These are phyloP conservation scores for Aphodius granarius DNA, from an alignment of 2,888 invertebrate species.

Conservation along the genomic window DNA sequence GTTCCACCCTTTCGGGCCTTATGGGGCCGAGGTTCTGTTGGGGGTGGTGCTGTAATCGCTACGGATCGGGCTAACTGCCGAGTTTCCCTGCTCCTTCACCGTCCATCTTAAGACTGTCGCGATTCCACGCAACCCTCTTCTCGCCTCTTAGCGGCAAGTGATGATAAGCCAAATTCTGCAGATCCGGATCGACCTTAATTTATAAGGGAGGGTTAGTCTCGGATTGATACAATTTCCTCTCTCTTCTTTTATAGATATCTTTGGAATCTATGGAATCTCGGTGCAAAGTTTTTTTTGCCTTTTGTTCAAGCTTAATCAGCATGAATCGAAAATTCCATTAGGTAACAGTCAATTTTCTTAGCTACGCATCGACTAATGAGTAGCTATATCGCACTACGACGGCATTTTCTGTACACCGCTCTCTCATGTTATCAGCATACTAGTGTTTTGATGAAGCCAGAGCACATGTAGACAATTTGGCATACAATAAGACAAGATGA, in stretches of 20 bases:
- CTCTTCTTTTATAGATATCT: not conserved
- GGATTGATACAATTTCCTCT: not conserved
- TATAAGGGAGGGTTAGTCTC: slow-evolving; percentile 41
- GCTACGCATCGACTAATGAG: no score
- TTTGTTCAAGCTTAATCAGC: no score
- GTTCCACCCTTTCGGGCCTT: slow-evolving; percentile 4
- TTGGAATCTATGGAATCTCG: not conserved
- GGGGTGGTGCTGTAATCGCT: slow-evolving; percentile 2
- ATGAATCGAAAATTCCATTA: no score
- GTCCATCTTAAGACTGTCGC: slow-evolving; percentile 49
- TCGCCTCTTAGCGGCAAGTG: slow-evolving; percentile 35
- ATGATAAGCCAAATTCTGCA: slow-evolving; percentile 49
- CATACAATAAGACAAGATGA: no score
- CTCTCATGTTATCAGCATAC: no score
- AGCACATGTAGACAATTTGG: no score
- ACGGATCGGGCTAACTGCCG: slow-evolving; percentile 29
- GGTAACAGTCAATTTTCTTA: no score
- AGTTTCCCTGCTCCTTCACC: slow-evolving; percentile 43
- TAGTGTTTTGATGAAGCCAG: no score
- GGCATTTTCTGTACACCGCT: no score
- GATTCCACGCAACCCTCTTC: slow-evolving; percentile 40
- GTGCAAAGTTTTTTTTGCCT: not conserved
- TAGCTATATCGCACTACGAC: no score
- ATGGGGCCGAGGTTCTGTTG: not conserved
- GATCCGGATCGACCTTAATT: slow-evolving; percentile 49